These are phyloP conservation scores for Elmis aenea DNA, from an alignment of 2,888 invertebrate genomes.

Conservation along the genomic window DNA sequence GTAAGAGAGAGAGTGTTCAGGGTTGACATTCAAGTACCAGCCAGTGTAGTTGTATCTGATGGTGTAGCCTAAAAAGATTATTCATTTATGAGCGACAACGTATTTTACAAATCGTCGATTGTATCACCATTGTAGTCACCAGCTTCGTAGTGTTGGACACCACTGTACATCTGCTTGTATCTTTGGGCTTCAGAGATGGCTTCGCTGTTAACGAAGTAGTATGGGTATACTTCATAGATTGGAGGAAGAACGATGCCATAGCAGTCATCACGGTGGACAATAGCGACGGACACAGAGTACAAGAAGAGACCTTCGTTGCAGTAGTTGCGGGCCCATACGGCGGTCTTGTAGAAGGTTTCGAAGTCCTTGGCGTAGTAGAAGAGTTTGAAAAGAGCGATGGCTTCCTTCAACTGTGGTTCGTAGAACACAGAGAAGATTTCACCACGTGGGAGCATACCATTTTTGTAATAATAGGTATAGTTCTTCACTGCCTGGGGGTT, in stretches of 20 bases:
- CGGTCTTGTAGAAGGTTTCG: slow-evolving; percentile 64
- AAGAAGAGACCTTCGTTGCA: slow-evolving; percentile 67
- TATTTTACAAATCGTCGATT: too few relatives aligned
- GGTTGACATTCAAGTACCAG: slow-evolving; percentile 49
- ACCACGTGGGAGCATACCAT: slow-evolving; percentile 55
- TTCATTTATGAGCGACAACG: too few relatives aligned
- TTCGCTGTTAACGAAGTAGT: slow-evolving; percentile 64
- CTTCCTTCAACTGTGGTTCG: slow-evolving; percentile 58
- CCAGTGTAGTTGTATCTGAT: slow-evolving; percentile 61
- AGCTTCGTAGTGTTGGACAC: slow-evolving; percentile 3
- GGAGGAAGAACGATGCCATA: slow-evolving; percentile 63
- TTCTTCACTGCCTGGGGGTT: slow-evolving; percentile 55
- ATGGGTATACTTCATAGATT: slow-evolving; percentile 68
- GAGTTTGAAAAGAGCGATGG: slow-evolving; percentile 59
- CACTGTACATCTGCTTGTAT: slow-evolving; percentile 53
- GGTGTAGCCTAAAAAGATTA: slow-evolving; percentile 44
- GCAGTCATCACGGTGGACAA: slow-evolving; percentile 60
- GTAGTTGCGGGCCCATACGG: slow-evolving; percentile 61
- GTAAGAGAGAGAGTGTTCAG: slow-evolving; percentile 58
- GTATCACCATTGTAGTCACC: too few relatives aligned
- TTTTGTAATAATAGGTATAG: slow-evolving; percentile 52
- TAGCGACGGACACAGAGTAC: slow-evolving; percentile 58
- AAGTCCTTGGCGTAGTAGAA: slow-evolving; percentile 67
- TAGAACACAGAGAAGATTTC: slow-evolving; percentile 60
- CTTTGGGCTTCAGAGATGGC: slow-evolving; percentile 62